A percentile compares a stretch with the other conserved stretches of the same genome.
Evolutionary conservation across 2,888 invertebrate genomes (phyloP).

Genomic region (Nasonovia ribisnigri): DNA sequence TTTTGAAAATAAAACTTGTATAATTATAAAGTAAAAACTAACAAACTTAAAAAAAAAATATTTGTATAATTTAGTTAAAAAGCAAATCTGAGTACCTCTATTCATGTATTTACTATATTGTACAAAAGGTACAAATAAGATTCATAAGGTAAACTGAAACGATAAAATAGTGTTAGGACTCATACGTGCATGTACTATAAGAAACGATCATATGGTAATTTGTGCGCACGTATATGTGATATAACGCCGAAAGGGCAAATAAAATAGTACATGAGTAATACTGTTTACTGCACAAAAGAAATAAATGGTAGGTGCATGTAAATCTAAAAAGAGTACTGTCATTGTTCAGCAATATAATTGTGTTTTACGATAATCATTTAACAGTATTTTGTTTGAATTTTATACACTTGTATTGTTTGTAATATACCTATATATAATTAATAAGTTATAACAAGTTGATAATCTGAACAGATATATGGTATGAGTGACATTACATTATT

Average conservation of each 20-base stretch:
- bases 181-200: not conserved
- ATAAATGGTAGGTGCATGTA: not conserved
- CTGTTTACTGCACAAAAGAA: not conserved
- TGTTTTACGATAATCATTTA: not conserved
- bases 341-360: not conserved
- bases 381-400: not conserved
- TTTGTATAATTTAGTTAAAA: constrained; percentile 2
- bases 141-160: not conserved
- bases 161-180: not conserved
- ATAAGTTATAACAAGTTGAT: not conserved
- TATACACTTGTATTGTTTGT: not conserved
- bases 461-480: not conserved
- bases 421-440: not conserved
- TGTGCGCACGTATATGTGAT: not conserved
- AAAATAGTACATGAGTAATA: not conserved
- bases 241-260: not conserved
- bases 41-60: constrained; percentile 12
- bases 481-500: not conserved
- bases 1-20: constrained; percentile 23
- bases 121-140: not conserved
- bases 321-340: not conserved
- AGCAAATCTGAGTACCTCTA: not conserved
- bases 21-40: constrained; percentile 21
- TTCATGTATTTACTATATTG: not conserved
- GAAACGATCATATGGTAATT: not conserved